These are phyloP conservation scores for Nipponacmea schrenckii DNA, from an alignment of 2,888 invertebrate genomes.

Conservation along the genomic window DNA sequence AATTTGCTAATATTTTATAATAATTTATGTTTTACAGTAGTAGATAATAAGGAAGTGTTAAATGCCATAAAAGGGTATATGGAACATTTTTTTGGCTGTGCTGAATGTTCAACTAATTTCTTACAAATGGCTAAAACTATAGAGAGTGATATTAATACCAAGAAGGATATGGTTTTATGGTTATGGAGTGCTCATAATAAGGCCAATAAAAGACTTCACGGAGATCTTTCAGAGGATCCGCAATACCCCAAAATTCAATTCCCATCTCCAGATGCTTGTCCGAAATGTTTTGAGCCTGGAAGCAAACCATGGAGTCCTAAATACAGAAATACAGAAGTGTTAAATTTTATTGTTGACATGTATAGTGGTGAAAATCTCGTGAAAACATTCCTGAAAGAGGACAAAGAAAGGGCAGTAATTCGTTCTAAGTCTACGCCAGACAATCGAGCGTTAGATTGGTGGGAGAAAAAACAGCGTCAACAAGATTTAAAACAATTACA, in stretches of 20 bases:
- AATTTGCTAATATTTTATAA: too few relatives aligned
- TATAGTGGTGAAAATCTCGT: conserved; percentile 47
- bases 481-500: conserved; percentile 49
- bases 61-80: conserved; percentile 74
- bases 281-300: conserved; percentile 54
- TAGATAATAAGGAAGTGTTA: conserved; percentile 41
- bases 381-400: conserved; percentile 13
- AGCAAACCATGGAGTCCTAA: conserved; percentile 11
- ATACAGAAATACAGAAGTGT: conserved; percentile 43
- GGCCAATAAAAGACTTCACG: conserved; percentile 87
- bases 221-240: conserved; percentile 90
- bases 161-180: conserved; percentile 86
- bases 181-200: conserved; percentile 91
- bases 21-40: conserved; percentile 18
- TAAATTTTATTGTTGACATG: conserved; percentile 47
- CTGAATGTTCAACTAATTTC: conserved; percentile 90
- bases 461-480: conserved; percentile 50
- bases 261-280: conserved; percentile 79
- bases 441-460: conserved; percentile 49
- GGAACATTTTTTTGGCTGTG: conserved; percentile 91
- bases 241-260: conserved; percentile 88
- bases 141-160: conserved; percentile 77
- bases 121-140: conserved; percentile 82
- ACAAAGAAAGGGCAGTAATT: not conserved
- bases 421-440: conserved; percentile 7